Evolutionary conservation across 2,797 vertebrate genomes (phyloP).

Genomic region (Crypturellus tataupa): DNA sequence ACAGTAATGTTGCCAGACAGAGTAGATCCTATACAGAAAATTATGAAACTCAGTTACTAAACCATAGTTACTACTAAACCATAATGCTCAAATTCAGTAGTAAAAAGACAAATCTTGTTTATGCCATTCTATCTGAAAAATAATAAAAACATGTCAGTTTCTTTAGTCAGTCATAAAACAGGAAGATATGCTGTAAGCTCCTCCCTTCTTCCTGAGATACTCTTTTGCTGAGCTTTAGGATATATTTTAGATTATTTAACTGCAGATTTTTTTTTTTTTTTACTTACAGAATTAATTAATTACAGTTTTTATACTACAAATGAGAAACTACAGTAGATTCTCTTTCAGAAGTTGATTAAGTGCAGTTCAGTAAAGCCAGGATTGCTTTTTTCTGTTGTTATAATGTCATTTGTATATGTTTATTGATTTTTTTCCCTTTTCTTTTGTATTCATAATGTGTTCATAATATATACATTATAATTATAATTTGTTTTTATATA

Average conservation of each 20-base stretch:
- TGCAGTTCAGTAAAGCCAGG: not conserved
- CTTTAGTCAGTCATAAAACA: not conserved
- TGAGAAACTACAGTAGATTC: not conserved
- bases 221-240: not conserved
- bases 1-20: not conserved
- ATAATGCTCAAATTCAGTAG: not conserved
- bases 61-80: too few relatives aligned
- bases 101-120: not conserved
- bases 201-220: not conserved
- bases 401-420: not conserved
- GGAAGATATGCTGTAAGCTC: not conserved
- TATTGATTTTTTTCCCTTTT: not conserved
- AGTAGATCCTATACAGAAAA: not conserved
- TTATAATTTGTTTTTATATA: not conserved
- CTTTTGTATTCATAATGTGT: too few relatives aligned
- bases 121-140: not conserved
- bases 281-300: not conserved
- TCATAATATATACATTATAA: not conserved
- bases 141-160: not conserved
- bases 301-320: not conserved
- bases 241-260: not conserved
- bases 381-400: not conserved
- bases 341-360: not conserved
- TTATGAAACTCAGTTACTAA: not conserved
- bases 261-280: not conserved